Evolutionary conservation across 2,797 vertebrate species (phyloP).

Genomic region (Sebastes hubbsi): DNA sequence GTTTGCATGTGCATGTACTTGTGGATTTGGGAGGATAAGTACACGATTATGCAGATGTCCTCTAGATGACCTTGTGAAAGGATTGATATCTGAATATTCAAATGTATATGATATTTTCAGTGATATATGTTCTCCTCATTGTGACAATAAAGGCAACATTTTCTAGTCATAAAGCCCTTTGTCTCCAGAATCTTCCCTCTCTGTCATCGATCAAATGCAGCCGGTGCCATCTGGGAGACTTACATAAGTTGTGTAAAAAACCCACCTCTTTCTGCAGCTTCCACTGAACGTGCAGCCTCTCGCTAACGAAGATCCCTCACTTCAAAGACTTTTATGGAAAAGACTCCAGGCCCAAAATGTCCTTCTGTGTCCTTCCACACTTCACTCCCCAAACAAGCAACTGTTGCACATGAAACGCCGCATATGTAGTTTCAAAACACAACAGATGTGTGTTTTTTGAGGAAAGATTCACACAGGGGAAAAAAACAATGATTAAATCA

Average conservation of each 20-base stretch:
- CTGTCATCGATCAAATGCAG: constrained; percentile 39
- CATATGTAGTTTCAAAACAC: constrained; percentile 3
- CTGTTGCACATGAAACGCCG: constrained; percentile 17
- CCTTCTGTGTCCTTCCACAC: constrained; percentile 55
- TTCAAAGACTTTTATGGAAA: constrained; percentile 51
- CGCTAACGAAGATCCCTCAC: constrained; percentile 23
- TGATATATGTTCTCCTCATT: not conserved
- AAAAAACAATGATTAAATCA: constrained; percentile 34
- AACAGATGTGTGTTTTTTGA: not conserved
- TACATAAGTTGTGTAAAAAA: constrained; percentile 37
- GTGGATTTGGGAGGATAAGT: not conserved
- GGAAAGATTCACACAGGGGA: not conserved
- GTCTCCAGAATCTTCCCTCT: constrained; percentile 15
- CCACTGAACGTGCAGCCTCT: constrained; percentile 4
- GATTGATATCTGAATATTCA: not conserved
- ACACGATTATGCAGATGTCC: not conserved
- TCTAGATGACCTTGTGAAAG: not conserved
- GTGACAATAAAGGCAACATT: not conserved
- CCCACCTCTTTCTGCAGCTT: constrained; percentile 25
- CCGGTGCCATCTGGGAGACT: constrained; percentile 61
- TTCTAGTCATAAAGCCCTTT: constrained; percentile 11
- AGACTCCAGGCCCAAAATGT: constrained; percentile 31
- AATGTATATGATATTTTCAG: not conserved
- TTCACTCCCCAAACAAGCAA: not conserved
- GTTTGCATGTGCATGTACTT: not conserved